A percentile compares a stretch with the other conserved stretches of the same genome.
Conservation (phyloP, 2,113 vertebrate species). For the Clarias batrachus region DNA sequence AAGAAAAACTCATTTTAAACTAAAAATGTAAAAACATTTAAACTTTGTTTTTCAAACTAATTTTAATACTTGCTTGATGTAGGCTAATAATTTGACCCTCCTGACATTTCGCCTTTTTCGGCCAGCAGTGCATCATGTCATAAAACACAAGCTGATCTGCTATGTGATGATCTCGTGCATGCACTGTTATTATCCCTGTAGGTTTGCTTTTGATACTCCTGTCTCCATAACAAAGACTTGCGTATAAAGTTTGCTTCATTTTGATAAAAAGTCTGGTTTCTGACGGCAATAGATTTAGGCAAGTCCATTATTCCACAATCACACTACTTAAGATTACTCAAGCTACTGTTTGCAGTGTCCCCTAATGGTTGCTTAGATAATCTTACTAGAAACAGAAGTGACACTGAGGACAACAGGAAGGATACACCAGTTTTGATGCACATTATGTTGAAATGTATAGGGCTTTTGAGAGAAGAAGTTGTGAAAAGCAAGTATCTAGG, state of each 20-base stretch:
- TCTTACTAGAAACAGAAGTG: not conserved
- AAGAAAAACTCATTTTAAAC: too few species aligned
- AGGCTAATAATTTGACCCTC: too few species aligned
- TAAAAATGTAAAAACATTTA: too few species aligned
- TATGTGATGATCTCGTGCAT: not conserved
- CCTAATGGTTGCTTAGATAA: not conserved
- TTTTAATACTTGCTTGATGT: too few species aligned
- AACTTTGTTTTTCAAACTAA: too few species aligned
- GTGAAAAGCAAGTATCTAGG: not conserved
- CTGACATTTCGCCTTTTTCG: too few species aligned
- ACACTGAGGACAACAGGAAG: not conserved
- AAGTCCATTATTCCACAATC: constrained; percentile 23
- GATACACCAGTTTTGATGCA: not conserved
- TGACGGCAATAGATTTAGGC: constrained; percentile 78
- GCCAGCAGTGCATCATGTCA: not conserved
- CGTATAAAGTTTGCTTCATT: constrained; percentile 91
- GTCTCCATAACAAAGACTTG: constrained; percentile 79
- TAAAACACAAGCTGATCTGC: not conserved
- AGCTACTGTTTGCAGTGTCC: not conserved
- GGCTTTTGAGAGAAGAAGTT: not conserved
- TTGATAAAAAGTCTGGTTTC: constrained; percentile 84
- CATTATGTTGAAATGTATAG: not conserved
- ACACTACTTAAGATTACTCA: not conserved
- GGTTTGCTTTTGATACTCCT: constrained; percentile 82
- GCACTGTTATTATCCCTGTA: constrained; percentile 49